Conservation (phyloP, 1,140 invertebrate species). For the Chironomus tepperi region DNA sequence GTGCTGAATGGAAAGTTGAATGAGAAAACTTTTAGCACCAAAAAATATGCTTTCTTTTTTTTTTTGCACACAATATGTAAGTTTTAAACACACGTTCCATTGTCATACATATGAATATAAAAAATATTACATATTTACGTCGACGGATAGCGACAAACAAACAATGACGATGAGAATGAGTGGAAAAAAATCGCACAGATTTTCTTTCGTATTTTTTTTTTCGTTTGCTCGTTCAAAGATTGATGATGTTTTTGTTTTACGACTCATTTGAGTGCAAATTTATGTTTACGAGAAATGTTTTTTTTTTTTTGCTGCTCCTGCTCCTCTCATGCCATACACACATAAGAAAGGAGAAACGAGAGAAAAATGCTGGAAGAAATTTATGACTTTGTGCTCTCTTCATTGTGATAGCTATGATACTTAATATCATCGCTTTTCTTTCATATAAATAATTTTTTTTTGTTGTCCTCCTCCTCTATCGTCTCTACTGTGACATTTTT, state of each 20-base stretch:
- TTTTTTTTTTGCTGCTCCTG: neutral
- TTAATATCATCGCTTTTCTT: constrained; percentile 3
- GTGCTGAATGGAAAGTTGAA: no score
- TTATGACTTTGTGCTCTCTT: constrained; percentile 12
- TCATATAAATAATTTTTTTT: neutral
- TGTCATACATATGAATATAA: neutral
- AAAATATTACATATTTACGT: constrained; percentile 5
- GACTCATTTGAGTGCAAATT: constrained; percentile 24
- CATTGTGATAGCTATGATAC: constrained; percentile 8
- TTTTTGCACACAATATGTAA: neutral
- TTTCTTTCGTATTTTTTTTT: constrained; percentile 16
- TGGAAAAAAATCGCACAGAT: constrained; percentile 13
- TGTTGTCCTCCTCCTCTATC: no score
- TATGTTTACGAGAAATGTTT: constrained; percentile 20
- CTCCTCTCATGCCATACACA: neutral
- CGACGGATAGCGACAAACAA: neutral
- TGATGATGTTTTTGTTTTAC: constrained; percentile 23
- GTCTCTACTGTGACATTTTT: no score
- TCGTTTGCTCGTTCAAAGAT: constrained; percentile 6
- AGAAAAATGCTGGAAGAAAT: constrained; percentile 5
- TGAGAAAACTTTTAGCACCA: no score
- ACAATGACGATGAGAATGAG: neutral
- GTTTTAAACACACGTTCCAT: constrained; percentile 6
- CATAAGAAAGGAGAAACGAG: neutral
- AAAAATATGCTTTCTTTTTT: no score